Evolutionary conservation across 64 coral and sea anemone genomes (phyloP).

Genomic region (Pachyseris speciosa): DNA sequence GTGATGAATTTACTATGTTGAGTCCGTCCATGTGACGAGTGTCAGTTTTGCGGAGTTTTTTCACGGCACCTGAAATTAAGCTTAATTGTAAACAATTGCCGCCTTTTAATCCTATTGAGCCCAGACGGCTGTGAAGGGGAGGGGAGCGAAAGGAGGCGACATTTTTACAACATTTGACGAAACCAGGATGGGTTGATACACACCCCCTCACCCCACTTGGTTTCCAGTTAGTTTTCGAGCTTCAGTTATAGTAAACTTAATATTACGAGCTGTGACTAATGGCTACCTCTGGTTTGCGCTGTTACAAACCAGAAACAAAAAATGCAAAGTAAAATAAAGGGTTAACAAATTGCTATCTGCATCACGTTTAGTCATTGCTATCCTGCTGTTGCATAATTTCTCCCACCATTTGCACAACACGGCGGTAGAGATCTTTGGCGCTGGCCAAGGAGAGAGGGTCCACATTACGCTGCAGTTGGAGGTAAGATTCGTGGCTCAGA

Average conservation of each 20-base stretch:
- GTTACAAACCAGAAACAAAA: not conserved
- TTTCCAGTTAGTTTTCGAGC: not conserved
- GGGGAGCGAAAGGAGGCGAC: not conserved
- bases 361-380: not conserved
- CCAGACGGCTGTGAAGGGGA: no score
- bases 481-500: not conserved
- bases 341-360: not conserved
- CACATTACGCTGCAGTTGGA: not conserved
- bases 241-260: not conserved
- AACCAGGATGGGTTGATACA: not conserved
- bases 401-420: not conserved
- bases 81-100: not conserved
- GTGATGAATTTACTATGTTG: not conserved
- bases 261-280: not conserved
- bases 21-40: not conserved
- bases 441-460: not conserved
- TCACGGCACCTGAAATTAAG: not conserved
- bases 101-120: not conserved
- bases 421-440: not conserved
- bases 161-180: not conserved
- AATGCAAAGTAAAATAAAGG: not conserved
- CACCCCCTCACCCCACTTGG: not conserved
- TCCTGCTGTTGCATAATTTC: not conserved
- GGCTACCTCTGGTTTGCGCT: not conserved
- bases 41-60: not conserved